Evolutionary conservation across 2,888 invertebrate species (phyloP).

Genomic region (Thecocarcelia acutangulata): DNA sequence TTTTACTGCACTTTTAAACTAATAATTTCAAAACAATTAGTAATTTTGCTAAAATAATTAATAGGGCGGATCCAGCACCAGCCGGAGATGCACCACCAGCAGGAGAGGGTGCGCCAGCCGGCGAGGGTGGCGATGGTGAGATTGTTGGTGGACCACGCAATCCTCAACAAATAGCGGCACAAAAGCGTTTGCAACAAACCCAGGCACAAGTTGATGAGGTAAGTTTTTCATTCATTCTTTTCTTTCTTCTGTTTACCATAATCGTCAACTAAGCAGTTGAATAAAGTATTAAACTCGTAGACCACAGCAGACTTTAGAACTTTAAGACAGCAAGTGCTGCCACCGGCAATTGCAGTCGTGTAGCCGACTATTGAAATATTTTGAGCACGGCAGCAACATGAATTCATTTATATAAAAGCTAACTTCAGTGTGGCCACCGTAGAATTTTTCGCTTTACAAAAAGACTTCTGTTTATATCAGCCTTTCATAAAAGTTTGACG

Average conservation of each 20-base stretch:
- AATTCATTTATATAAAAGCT: no score
- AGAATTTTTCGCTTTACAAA: no score
- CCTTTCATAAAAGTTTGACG: no score
- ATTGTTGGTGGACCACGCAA: conserved; percentile 93
- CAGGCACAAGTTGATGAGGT: conserved; percentile 93
- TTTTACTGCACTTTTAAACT: conserved; percentile 28
- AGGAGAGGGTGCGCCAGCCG: conserved; percentile 84
- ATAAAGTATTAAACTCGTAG: no score
- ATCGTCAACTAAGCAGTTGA: no score
- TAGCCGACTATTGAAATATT: no score
- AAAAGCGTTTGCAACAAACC: conserved; percentile 91
- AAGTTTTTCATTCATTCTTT: conserved; percentile 52
- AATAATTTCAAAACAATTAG: background rate
- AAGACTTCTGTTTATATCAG: no score
- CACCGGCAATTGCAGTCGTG: no score
- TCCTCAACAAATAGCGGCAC: conserved; percentile 91
- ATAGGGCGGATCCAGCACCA: conserved; percentile 80
- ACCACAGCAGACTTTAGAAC: no score
- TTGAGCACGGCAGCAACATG: no score
- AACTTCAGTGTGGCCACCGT: no score
- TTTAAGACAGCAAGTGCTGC: no score
- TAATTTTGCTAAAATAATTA: conserved; percentile 11
- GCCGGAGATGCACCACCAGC: conserved; percentile 82
- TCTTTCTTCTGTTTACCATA: background rate
- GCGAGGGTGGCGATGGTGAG: conserved; percentile 86